Evolutionary conservation across 2,888 invertebrate genomes (phyloP), one percentile per base, ranked within the genome.

Genomic region (Linyphia triangularis): DNA sequence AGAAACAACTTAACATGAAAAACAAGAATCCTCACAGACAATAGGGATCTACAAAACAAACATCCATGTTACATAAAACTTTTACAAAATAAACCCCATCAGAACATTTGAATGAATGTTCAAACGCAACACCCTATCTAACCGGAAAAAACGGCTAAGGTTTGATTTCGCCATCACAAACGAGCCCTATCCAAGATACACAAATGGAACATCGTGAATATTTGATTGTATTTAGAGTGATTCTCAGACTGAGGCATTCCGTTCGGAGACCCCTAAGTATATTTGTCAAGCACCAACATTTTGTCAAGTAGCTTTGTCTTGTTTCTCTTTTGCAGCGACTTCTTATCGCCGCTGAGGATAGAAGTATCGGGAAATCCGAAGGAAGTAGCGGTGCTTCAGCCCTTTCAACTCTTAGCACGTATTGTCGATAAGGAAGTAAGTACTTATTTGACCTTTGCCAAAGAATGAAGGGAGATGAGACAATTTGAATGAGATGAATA

Each of bases 401-500:
- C 37, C 4, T 81, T 81, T 30, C 43, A 69, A 22, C 3, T 70
- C 24, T 33, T 33, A 28, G 59, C 57, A 5, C 67, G 67, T 0
- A 24, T 81, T 37, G 4, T 69, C 16, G 81, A 81, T 51, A 69
- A 59, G 24, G 33, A 57, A 19, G 81, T 81, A 69, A 81, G 67
- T 69, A 33, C 1, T 16, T 59, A 10, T 81, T 19, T 51, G 51
- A 51, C n/a, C 51, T 51, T 51, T 51, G 33, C 5, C 4, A 33
- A 33, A 33, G 4, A 51, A 51, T 16, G 51, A n/a, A 51, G 13
- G 51, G 13, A 51, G 51, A 16, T n/a, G 51, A 51, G 2, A 51
- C 51, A 51, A 51, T 51, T 51, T n/a, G n/a, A 51, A 51, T 51
- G n/a, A n/a, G n/a, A n/a, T n/a, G n/a, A n/a, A n/a, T n/a, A n/a